phyloP scores from a whole-genome alignment of 2,888 invertebrate species.

The Petrolisthes cinctipes region DNA sequence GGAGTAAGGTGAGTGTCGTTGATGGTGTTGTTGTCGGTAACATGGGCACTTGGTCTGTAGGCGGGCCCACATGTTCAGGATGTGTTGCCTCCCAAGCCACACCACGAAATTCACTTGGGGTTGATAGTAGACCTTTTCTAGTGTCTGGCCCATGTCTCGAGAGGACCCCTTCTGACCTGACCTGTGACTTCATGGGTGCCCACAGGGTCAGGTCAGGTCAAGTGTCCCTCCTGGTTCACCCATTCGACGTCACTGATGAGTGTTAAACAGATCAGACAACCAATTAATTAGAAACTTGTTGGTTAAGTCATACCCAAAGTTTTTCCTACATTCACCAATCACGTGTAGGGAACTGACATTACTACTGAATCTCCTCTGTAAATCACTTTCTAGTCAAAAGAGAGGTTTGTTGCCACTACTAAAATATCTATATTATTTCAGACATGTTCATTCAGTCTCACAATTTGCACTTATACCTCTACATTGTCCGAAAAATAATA shows the following conservation, averaged over 20 bases:
- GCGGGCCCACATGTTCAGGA: slow-evolving; percentile 39
- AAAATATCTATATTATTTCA: too few relatives aligned
- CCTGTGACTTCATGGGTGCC: background rate
- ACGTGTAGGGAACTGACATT: too few relatives aligned
- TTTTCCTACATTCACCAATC: background rate
- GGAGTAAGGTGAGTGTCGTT: slow-evolving; percentile 12
- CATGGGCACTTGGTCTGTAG: slow-evolving; percentile 9
- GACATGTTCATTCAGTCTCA: too few relatives aligned
- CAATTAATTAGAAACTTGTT: background rate
- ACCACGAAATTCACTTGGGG: slow-evolving; percentile 44
- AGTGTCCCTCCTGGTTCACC: background rate
- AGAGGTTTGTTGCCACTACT: too few relatives aligned
- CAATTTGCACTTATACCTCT: too few relatives aligned
- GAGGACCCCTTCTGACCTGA: background rate
- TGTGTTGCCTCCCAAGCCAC: slow-evolving; percentile 47
- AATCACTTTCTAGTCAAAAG: too few relatives aligned
- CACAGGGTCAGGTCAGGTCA: background rate
- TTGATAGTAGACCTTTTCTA: slow-evolving; percentile 33
- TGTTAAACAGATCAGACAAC: background rate
- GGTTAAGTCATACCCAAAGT: background rate
- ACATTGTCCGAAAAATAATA: too few relatives aligned
- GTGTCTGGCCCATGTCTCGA: slow-evolving; percentile 42
- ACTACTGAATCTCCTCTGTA: too few relatives aligned
- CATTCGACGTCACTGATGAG: background rate
- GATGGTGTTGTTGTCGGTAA: slow-evolving; percentile 15